A percentile compares a stretch with the other conserved stretches of the same genome.
phyloP scores from a whole-genome alignment of 2,888 invertebrate species.

The Troilus luridus region DNA sequence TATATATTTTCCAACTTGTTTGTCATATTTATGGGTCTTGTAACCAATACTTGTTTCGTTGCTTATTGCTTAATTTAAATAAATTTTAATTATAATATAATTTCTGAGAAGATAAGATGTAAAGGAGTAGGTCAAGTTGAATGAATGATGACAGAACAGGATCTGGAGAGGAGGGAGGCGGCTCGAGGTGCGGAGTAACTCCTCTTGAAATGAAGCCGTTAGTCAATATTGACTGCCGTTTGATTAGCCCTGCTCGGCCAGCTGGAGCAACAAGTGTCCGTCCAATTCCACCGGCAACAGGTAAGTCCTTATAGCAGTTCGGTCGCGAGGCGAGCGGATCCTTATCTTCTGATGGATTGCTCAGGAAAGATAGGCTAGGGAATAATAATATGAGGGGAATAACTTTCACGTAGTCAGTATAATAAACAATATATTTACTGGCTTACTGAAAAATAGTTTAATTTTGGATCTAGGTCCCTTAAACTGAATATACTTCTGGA shows the following conservation, averaged over 20 bases:
- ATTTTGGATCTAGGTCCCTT: too few relatives aligned
- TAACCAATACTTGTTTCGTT: not conserved
- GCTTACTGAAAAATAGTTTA: too few relatives aligned
- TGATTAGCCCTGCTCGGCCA: not conserved
- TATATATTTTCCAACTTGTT: too few relatives aligned
- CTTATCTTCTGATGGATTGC: not conserved
- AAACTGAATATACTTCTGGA: too few relatives aligned
- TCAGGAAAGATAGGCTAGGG: not conserved
- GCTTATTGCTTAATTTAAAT: not conserved
- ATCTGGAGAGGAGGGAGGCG: not conserved
- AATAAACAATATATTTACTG: too few relatives aligned
- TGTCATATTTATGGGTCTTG: too few relatives aligned
- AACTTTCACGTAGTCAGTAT: too few relatives aligned
- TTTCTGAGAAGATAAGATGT: not conserved
- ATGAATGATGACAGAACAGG: not conserved
- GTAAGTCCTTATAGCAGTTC: not conserved
- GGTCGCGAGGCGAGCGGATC: not conserved
- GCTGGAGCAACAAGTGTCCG: conserved; percentile 33
- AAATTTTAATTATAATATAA: not conserved
- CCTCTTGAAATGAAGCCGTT: conserved; percentile 44
- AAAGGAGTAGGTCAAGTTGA: not conserved
- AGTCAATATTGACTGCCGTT: conserved; percentile 49
- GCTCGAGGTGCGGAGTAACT: not conserved
- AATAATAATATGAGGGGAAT: too few relatives aligned
- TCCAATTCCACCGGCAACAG: conserved; percentile 37